These are phyloP conservation scores for Aleiodes testaceus DNA, from an alignment of 2,888 invertebrate genomes.

Conservation along the genomic window DNA sequence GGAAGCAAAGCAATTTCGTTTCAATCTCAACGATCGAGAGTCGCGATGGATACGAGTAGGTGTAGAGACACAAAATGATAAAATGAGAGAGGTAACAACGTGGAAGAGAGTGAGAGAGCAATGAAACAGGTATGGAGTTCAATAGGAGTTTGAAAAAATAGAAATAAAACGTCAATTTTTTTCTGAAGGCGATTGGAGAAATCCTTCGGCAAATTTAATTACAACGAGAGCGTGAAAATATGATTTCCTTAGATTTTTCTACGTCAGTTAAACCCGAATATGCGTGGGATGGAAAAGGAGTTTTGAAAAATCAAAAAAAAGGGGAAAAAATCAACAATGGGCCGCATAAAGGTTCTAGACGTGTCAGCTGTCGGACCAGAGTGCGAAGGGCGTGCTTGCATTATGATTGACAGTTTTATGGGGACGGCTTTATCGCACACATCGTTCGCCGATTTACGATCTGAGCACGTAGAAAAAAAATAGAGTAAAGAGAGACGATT, in stretches of 20 bases:
- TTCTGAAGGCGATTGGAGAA: background rate
- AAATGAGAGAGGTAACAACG: constrained; percentile 30
- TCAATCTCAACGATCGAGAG: constrained; percentile 55
- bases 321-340: constrained; percentile 60
- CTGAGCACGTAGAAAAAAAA: constrained; percentile 14
- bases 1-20: constrained; percentile 58
- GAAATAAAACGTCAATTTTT: background rate
- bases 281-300: constrained; percentile 5
- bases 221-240: constrained; percentile 25
- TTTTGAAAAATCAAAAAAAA: background rate
- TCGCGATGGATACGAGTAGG: constrained; percentile 48
- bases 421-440: constrained; percentile 56
- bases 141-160: background rate
- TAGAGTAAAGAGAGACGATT: background rate
- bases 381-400: constrained; percentile 55
- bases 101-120: background rate
- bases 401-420: constrained; percentile 70
- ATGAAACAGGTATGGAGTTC: constrained; percentile 18
- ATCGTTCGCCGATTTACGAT: constrained; percentile 57
- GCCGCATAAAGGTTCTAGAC: constrained; percentile 65
- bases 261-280: background rate
- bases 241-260: constrained; percentile 3
- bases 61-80: constrained; percentile 35
- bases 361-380: constrained; percentile 65
- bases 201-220: constrained; percentile 12